Evolutionary conservation across 2,797 vertebrate species (phyloP).

Genomic region (Tinamus major): DNA sequence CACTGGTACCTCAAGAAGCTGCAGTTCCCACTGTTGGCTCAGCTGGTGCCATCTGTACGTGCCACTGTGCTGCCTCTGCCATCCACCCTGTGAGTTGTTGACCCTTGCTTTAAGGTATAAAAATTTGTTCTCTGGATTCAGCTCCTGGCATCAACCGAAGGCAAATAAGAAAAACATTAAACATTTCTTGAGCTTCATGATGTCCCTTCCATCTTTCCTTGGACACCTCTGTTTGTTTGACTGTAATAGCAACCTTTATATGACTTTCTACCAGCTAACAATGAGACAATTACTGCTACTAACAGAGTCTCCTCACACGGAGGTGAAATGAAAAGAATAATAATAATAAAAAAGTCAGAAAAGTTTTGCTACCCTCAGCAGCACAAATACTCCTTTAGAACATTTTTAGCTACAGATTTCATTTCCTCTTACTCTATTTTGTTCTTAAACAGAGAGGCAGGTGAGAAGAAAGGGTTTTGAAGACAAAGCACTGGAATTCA

Average conservation of each 20-base stretch:
- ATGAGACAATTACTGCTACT: constrained; percentile 40
- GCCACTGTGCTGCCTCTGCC: neutral
- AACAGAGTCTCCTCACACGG: neutral
- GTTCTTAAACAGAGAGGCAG: neutral
- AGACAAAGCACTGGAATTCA: neutral
- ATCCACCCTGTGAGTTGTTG: neutral
- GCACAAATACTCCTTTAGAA: neutral
- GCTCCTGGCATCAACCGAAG: neutral
- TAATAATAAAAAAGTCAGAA: neutral
- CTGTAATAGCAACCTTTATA: neutral
- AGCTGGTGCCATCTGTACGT: neutral
- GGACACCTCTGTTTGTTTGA: neutral
- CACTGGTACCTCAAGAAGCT: neutral
- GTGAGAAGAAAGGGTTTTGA: neutral
- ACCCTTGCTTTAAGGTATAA: neutral
- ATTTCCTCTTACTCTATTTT: constrained; percentile 1
- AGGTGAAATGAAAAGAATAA: constrained; percentile 32
- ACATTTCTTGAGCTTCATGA: neutral
- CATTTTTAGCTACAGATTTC: neutral
- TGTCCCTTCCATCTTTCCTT: neutral
- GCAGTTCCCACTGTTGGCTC: neutral
- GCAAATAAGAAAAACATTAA: neutral
- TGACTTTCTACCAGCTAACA: constrained; percentile 27
- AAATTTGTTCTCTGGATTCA: neutral
- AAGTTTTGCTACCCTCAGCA: neutral